These are phyloP conservation scores for Drosophila lutescens DNA, from an alignment of 2,888 invertebrate species.

Conservation along the genomic window DNA sequence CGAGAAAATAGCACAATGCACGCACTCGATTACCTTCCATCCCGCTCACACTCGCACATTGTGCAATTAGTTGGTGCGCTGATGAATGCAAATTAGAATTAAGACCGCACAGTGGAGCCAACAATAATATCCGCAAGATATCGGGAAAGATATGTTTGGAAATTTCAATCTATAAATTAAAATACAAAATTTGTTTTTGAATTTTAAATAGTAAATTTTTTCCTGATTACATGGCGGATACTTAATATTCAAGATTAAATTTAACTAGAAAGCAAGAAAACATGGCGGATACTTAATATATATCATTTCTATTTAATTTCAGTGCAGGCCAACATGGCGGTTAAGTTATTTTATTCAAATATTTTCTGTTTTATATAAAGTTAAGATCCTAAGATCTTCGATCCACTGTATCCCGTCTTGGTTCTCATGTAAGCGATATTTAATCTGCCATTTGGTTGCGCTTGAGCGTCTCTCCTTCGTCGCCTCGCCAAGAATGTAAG, in stretches of 20 bases:
- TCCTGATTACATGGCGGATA: not conserved
- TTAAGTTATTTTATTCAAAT: not conserved
- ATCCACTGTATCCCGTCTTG: constrained; percentile 24
- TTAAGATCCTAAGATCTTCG: too few species aligned
- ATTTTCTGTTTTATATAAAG: too few species aligned
- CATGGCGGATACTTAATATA: not conserved
- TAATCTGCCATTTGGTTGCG: constrained; percentile 62
- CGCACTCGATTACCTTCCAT: constrained; percentile 17
- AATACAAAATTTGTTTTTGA: too few species aligned
- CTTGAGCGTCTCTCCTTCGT: constrained; percentile 15
- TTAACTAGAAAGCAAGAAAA: too few species aligned
- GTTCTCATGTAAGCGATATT: constrained; percentile 50
- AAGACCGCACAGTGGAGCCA: constrained; percentile 42
- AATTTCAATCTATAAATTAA: not conserved
- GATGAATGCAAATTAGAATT: constrained; percentile 76
- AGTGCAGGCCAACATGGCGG: not conserved
- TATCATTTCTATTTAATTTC: not conserved
- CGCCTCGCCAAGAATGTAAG: constrained; percentile 42
- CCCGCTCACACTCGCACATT: constrained; percentile 31
- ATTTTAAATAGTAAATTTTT: not conserved
- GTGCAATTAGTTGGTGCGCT: constrained; percentile 76
- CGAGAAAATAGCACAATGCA: constrained; percentile 52
- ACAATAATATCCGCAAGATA: constrained; percentile 6
- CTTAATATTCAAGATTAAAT: not conserved
- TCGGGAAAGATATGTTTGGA: not conserved